Conservation (phyloP, 2,888 invertebrate genomes). For the Mechanitis mazaeus region DNA sequence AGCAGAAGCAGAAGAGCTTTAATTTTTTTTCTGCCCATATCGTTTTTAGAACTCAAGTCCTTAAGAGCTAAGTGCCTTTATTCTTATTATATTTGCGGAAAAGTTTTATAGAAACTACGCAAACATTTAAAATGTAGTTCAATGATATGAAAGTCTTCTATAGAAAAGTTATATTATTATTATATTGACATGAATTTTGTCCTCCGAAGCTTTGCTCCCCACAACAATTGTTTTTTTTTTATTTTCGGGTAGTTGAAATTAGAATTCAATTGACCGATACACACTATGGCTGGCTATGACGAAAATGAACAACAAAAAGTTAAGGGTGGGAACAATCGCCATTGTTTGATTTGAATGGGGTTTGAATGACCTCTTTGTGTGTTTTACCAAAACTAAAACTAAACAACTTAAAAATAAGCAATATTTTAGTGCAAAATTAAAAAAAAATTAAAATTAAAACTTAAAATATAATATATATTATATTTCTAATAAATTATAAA, state of each 20-base stretch:
- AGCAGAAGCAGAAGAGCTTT: slow-evolving; percentile 27
- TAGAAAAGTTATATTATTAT: too few species aligned
- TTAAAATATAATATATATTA: too few species aligned
- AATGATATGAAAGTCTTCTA: too few species aligned
- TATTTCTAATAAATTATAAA: too few species aligned
- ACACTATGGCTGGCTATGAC: slow-evolving; percentile 14
- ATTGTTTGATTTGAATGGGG: slow-evolving; percentile 3
- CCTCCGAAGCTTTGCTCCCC: background rate
- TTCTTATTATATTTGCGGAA: slow-evolving; percentile 15
- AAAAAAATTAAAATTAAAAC: too few species aligned
- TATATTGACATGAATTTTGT: too few species aligned
- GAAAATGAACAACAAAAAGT: slow-evolving; percentile 5
- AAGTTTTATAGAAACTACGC: background rate
- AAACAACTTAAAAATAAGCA: background rate
- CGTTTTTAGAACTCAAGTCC: slow-evolving; percentile 24
- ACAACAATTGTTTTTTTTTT: background rate
- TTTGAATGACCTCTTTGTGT: slow-evolving; percentile 1
- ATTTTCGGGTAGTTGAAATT: background rate
- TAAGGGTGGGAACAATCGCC: background rate
- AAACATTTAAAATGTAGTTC: background rate
- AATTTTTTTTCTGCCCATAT: slow-evolving; percentile 30
- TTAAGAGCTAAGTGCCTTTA: slow-evolving; percentile 18
- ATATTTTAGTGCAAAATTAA: too few species aligned
- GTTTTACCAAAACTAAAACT: background rate
- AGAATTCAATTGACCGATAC: slow-evolving; percentile 9